phyloP scores from a whole-genome alignment of 2,113 vertebrate genomes.

The Labeo rohita region DNA sequence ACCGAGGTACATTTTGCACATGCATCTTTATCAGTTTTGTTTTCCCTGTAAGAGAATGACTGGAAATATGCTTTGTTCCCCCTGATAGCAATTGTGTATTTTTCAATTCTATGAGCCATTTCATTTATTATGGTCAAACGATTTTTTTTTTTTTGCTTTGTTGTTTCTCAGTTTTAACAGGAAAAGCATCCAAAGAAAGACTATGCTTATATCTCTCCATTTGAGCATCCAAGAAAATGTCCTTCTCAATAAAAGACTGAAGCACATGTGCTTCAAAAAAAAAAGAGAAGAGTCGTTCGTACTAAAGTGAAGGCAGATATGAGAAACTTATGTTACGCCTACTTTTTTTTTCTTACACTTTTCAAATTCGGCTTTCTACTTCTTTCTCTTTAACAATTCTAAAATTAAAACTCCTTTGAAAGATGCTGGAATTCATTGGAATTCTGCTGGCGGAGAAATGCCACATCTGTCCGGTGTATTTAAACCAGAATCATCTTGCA shows the following conservation, averaged over 20 bases:
- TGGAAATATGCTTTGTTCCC: constrained; percentile 8
- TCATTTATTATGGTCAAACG: constrained; percentile 36
- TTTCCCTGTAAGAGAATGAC: constrained; percentile 12
- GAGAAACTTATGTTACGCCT: constrained; percentile 39
- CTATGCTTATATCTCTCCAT: constrained; percentile 57
- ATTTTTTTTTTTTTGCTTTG: constrained; percentile 18
- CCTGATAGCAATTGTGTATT: constrained; percentile 41
- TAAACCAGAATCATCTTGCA: constrained; percentile 34
- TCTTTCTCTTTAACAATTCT: constrained; percentile 32
- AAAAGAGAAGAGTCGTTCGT: constrained; percentile 42
- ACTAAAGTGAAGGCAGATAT: constrained; percentile 48
- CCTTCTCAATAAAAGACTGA: constrained; percentile 57
- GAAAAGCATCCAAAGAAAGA: constrained; percentile 48
- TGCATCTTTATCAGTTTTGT: background rate
- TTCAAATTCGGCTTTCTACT: constrained; percentile 5
- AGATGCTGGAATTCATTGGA: constrained; percentile 32
- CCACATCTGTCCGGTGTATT: constrained; percentile 21
- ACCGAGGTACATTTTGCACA: background rate
- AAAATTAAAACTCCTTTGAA: constrained; percentile 41
- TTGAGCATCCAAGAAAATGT: constrained; percentile 51
- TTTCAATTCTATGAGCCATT: constrained; percentile 35
- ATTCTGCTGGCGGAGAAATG: constrained; percentile 31
- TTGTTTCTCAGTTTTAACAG: constrained; percentile 39
- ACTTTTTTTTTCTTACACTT: background rate
- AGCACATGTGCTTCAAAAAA: constrained; percentile 48